A percentile compares a stretch with the other conserved stretches of the same genome.
phyloP scores from a whole-genome alignment of 2,797 vertebrate species.

The Myoxocephalus aenaeus region DNA sequence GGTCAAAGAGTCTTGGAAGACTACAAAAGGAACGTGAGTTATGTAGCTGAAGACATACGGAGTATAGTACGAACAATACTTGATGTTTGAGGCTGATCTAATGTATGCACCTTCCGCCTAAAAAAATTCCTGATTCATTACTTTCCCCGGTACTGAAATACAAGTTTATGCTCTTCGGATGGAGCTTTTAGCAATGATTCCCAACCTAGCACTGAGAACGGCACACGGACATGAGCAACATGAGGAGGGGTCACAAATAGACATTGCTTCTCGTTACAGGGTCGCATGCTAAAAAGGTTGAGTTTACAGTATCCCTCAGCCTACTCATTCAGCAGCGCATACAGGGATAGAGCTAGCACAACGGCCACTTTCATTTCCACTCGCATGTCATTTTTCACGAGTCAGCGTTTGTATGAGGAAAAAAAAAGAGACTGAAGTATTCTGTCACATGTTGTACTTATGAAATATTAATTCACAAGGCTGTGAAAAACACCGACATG shows the following conservation, averaged over 20 bases:
- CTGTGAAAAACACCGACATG: neutral
- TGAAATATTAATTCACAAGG: neutral
- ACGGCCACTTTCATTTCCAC: neutral
- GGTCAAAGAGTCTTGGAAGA: neutral
- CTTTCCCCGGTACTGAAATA: neutral
- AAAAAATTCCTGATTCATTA: too few relatives aligned
- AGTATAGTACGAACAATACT: neutral
- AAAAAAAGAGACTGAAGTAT: neutral
- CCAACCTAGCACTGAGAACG: neutral
- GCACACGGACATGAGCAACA: neutral
- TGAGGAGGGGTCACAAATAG: neutral
- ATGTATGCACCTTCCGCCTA: too few relatives aligned
- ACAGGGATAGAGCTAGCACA: neutral
- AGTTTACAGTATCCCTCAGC: neutral
- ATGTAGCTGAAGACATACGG: neutral
- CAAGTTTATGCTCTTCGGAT: neutral
- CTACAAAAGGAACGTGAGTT: neutral
- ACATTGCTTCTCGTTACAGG: neutral
- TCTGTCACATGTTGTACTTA: constrained; percentile 8
- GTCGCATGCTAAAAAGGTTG: neutral
- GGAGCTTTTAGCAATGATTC: neutral
- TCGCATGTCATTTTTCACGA: neutral
- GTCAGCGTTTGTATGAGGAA: neutral
- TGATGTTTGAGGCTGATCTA: neutral
- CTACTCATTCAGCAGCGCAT: constrained; percentile 4